Evolutionary conservation across 2,888 invertebrate species (phyloP), one percentile per base, ranked within the genome.

Genomic region (Endomychus coccineus): DNA sequence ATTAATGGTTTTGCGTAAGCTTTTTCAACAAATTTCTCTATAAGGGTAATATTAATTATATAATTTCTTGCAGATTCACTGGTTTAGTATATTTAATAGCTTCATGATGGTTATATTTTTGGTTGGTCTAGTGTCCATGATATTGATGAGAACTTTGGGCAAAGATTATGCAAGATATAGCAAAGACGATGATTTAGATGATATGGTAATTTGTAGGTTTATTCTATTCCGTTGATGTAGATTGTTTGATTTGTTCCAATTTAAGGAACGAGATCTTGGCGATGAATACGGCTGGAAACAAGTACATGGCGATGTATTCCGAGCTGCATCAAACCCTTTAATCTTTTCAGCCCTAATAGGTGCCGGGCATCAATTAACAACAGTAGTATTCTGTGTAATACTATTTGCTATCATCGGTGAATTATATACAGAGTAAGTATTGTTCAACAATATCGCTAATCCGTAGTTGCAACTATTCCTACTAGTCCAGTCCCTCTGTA

Each of bases 261-360:
- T 52, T 24, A 39, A 82, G 80, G 97, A 98, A 64, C 80, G 94
- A 51, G 97, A 98, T 70, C 75, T 98, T 42, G 97, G 97, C 2
- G 97, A 98, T 69, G 97, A 98, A 64, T 98, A 98, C 70, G 98
- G 98, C 1, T 99, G 98, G 98, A 99, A 99, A 61, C 98, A 96
- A 68, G 97, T 98, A 16, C 97, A 98, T 67, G 98, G 98, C 1
- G 98, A 99, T 71, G 97, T 99, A 3, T 99, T 99, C 62, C 77
- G 98, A 40, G 87, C 96, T 2, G 94, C 96, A 0, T 83, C 91
- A 11, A 81, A 92, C 65, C 75, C 94, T 0, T 76, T 95, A 49
- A 56, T 96, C 16, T 98, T 99, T 67, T 92, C 96, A 3, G 88
- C 95, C 10, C 70, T 98, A 17, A 80, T 98, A 57, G 98, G 98